Conservation (phyloP, 1,140 invertebrate species). For the Drosophila kepulauana region DNA sequence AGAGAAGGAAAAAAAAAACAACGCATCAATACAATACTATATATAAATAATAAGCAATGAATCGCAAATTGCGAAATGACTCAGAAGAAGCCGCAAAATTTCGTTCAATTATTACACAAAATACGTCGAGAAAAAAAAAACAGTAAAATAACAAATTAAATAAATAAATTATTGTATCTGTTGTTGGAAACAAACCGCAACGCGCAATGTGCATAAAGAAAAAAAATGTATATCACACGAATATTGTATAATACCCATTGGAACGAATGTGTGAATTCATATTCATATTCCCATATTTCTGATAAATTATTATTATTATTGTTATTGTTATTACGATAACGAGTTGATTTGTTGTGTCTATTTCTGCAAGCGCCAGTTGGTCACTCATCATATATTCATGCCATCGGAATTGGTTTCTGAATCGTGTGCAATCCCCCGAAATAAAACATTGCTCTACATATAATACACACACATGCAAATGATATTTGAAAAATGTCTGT, state of each 20-base stretch:
- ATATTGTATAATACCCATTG: slow-evolving; percentile 31
- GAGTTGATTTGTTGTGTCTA: slow-evolving; percentile 23
- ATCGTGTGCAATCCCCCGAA: slow-evolving; percentile 35
- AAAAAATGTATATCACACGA: slow-evolving; percentile 19
- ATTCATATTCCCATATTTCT: not conserved
- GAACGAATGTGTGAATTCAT: not conserved
- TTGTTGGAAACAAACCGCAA: slow-evolving; percentile 20
- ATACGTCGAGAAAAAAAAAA: not conserved
- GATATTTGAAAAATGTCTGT: slow-evolving; percentile 43
- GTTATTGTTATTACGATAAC: slow-evolving; percentile 12
- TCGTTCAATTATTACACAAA: slow-evolving; percentile 17
- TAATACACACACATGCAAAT: slow-evolving; percentile 27
- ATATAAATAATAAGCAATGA: slow-evolving; percentile 35
- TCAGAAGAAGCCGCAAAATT: slow-evolving; percentile 37
- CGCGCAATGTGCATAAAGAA: slow-evolving; percentile 11
- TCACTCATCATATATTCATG: slow-evolving; percentile 28
- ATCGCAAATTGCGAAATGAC: slow-evolving; percentile 28
- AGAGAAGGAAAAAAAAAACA: not conserved
- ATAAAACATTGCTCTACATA: slow-evolving; percentile 3
- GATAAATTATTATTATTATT: slow-evolving; percentile 17
- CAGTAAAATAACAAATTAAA: slow-evolving; percentile 13
- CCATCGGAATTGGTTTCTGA: slow-evolving; percentile 24
- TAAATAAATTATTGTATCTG: slow-evolving; percentile 33
- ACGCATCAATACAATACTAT: slow-evolving; percentile 17
- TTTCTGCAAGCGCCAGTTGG: slow-evolving; percentile 11